Evolutionary conservation across 2,888 invertebrate species (phyloP).

Genomic region (Cephalotes varians): DNA sequence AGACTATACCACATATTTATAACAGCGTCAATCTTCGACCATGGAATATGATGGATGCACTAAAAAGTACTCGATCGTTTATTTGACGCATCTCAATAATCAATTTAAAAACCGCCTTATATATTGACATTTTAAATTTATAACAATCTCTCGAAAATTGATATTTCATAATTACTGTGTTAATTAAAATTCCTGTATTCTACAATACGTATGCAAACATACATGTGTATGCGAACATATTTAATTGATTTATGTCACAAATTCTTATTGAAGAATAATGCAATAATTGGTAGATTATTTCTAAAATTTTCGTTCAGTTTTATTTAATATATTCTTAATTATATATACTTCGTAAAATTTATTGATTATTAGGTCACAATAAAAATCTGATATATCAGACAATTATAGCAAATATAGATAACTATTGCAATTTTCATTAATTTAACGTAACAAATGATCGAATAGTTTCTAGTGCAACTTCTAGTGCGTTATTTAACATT

Average conservation of each 20-base stretch:
- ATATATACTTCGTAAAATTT: neutral
- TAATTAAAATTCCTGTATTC: slow-evolving; percentile 4
- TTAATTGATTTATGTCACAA: neutral
- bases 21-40: slow-evolving; percentile 66
- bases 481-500: neutral
- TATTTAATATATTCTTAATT: neutral
- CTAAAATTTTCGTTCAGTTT: neutral
- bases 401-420: neutral
- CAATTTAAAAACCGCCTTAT: slow-evolving; percentile 26
- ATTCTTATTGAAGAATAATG: neutral
- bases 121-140: slow-evolving; percentile 20
- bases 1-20: slow-evolving; percentile 60
- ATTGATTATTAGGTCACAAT: neutral
- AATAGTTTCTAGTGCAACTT: slow-evolving; percentile 35
- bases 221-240: neutral
- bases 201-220: neutral
- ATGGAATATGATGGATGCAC: slow-evolving; percentile 30
- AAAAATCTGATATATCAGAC: neutral
- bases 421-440: neutral
- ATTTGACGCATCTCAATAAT: slow-evolving; percentile 28
- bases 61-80: slow-evolving; percentile 41
- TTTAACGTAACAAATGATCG: slow-evolving; percentile 18
- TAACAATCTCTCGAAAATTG: neutral
- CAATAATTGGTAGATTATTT: neutral
- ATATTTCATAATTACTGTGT: slow-evolving; percentile 21